phyloP scores from a whole-genome alignment of 1,140 invertebrate species.

The Zaprionus tsacasi region DNA sequence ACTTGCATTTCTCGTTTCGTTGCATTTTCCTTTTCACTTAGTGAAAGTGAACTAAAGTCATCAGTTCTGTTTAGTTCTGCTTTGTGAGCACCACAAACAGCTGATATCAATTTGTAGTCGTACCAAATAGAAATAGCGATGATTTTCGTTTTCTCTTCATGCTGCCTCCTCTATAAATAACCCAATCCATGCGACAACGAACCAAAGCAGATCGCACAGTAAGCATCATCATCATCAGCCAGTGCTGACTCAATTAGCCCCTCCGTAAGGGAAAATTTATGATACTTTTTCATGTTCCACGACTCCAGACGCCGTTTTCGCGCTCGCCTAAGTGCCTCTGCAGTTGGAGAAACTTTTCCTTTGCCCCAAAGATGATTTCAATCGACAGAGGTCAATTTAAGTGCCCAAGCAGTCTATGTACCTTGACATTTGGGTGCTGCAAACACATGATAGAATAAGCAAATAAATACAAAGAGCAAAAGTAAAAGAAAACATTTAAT shows the following conservation, averaged over 20 bases:
- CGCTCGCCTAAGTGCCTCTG: slow-evolving; percentile 42
- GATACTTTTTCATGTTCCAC: slow-evolving; percentile 19
- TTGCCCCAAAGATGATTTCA: background rate
- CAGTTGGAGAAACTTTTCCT: slow-evolving; percentile 37
- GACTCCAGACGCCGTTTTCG: slow-evolving; percentile 6
- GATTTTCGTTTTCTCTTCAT: slow-evolving; percentile 43
- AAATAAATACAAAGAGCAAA: background rate
- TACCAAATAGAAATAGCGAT: slow-evolving; percentile 56
- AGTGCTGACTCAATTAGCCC: slow-evolving; percentile 69
- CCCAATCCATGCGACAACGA: slow-evolving; percentile 6
- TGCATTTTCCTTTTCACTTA: slow-evolving; percentile 56
- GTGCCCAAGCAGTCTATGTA: slow-evolving; percentile 39
- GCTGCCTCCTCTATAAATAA: slow-evolving; percentile 60
- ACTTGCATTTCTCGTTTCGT: slow-evolving; percentile 19
- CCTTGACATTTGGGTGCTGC: slow-evolving; percentile 60
- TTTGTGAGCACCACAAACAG: slow-evolving; percentile 33
- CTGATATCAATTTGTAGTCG: slow-evolving; percentile 44
- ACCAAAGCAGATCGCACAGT: slow-evolving; percentile 14
- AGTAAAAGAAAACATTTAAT: slow-evolving; percentile 51
- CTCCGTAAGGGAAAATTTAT: slow-evolving; percentile 54
- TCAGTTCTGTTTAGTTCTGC: slow-evolving; percentile 13
- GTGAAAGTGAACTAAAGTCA: slow-evolving; percentile 45
- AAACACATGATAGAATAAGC: background rate
- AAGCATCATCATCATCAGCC: slow-evolving; percentile 42
- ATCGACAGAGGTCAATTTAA: slow-evolving; percentile 47